Evolutionary conservation across 2,797 vertebrate species (phyloP).

Genomic region (Pangasius macronema): DNA sequence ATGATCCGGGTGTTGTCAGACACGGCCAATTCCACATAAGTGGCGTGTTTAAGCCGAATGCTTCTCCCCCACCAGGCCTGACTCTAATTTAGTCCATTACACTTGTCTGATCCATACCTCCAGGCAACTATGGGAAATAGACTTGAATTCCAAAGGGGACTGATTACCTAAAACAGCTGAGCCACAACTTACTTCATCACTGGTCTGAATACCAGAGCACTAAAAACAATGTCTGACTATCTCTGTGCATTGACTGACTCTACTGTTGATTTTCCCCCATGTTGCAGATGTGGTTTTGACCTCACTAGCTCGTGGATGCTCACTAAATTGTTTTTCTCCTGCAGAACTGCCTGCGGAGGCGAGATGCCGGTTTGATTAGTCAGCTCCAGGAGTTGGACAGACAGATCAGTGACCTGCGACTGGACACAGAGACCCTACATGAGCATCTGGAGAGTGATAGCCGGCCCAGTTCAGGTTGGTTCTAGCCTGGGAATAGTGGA

Average conservation of each 20-base stretch:
- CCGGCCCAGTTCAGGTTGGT: constrained; percentile 90
- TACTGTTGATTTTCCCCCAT: constrained; percentile 30
- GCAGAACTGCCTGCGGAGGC: constrained; percentile 88
- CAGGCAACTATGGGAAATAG: constrained; percentile 48
- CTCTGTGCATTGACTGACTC: constrained; percentile 14
- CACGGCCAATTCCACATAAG: constrained; percentile 55
- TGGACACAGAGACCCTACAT: constrained; percentile 82
- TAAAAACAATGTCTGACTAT: constrained; percentile 32
- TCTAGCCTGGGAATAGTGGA: neutral
- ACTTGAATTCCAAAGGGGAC: constrained; percentile 39
- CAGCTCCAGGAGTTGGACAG: constrained; percentile 92
- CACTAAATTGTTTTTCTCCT: constrained; percentile 39
- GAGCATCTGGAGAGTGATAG: constrained; percentile 89
- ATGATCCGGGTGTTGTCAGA: constrained; percentile 62
- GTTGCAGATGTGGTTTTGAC: constrained; percentile 36
- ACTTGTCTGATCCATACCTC: constrained; percentile 44
- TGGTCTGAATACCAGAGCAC: constrained; percentile 27
- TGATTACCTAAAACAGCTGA: constrained; percentile 42
- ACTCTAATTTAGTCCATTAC: constrained; percentile 58
- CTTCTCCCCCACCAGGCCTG: constrained; percentile 46
- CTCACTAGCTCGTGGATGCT: no score
- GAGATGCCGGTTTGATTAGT: constrained; percentile 85
- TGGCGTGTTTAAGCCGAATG: constrained; percentile 49
- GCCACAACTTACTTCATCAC: constrained; percentile 37
- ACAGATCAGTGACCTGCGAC: constrained; percentile 88